phyloP scores from a whole-genome alignment of 1,140 invertebrate genomes.

The Ladona fulva region DNA sequence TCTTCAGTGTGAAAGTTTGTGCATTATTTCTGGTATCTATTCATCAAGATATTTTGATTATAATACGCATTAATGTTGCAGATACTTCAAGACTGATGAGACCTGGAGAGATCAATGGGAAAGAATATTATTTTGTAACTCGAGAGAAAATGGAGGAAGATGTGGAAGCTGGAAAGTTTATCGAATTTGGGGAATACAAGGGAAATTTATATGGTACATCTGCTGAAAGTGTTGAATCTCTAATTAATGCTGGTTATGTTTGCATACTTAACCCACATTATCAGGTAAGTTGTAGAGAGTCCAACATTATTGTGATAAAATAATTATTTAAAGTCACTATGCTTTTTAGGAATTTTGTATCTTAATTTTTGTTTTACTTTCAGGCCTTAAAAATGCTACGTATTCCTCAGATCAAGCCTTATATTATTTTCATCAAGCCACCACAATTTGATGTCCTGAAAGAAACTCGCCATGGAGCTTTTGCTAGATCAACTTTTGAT shows the following conservation, averaged over 20 bases:
- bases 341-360: constrained; percentile 6
- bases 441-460: constrained; percentile 77
- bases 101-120: constrained; percentile 80
- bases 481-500: constrained; percentile 84
- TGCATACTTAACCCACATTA: constrained; percentile 94
- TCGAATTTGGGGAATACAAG: constrained; percentile 95
- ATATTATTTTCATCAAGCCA: constrained; percentile 89
- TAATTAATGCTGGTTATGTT: constrained; percentile 79
- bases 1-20: no score
- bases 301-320: no score
- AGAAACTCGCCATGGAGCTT: constrained; percentile 65
- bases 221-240: constrained; percentile 74
- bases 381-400: constrained; percentile 88
- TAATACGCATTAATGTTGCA: constrained; percentile 37
- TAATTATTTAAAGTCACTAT: no score
- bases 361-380: constrained; percentile 22
- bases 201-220: constrained; percentile 95
- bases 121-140: constrained; percentile 89
- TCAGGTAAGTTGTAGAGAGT: constrained; percentile 38
- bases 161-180: constrained; percentile 79
- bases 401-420: constrained; percentile 85
- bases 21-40: no score
- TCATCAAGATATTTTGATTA: background rate
- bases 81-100: constrained; percentile 79
- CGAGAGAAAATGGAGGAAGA: constrained; percentile 87